These are phyloP conservation scores for Plusia festucae DNA, from an alignment of 2,888 invertebrate species.

Conservation along the genomic window DNA sequence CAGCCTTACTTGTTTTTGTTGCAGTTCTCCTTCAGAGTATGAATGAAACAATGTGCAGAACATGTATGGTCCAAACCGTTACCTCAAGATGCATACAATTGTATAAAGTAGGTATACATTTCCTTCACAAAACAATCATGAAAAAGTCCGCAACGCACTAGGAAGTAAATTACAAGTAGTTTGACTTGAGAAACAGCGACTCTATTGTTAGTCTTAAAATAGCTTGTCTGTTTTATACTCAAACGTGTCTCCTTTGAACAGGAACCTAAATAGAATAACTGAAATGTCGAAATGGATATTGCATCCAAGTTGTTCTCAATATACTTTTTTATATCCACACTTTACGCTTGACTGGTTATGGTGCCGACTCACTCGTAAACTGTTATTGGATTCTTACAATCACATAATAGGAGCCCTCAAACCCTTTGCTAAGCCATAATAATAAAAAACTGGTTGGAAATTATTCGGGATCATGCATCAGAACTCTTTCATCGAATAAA, in stretches of 20 bases:
- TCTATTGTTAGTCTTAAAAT: not conserved
- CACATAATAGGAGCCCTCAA: conserved; percentile 23
- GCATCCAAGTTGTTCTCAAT: conserved; percentile 46
- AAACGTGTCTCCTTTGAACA: conserved; percentile 34
- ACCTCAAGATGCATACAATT: not conserved
- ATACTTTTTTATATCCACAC: conserved; percentile 47
- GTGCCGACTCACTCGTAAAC: conserved; percentile 38
- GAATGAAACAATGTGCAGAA: conserved; percentile 2
- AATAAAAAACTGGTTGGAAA: not conserved
- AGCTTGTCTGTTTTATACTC: not conserved
- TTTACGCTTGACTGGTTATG: conserved; percentile 48
- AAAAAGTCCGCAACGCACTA: not conserved
- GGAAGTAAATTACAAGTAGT: conserved; percentile 1
- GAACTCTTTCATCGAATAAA: not conserved
- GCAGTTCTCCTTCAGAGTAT: conserved; percentile 49
- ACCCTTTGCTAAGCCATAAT: conserved; percentile 13
- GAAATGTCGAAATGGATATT: conserved; percentile 49
- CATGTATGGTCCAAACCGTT: not conserved
- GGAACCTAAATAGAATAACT: conserved; percentile 60
- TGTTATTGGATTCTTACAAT: conserved; percentile 40
- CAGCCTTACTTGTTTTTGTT: conserved; percentile 62
- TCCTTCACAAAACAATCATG: not conserved
- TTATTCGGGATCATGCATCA: not conserved
- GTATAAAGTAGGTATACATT: not conserved
- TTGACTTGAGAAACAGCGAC: not conserved